Percentiles rank a stretch among this genome's conserved stretches.
phyloP scores from a whole-genome alignment of 2,113 vertebrate species.

The Corythornis cristatus region DNA sequence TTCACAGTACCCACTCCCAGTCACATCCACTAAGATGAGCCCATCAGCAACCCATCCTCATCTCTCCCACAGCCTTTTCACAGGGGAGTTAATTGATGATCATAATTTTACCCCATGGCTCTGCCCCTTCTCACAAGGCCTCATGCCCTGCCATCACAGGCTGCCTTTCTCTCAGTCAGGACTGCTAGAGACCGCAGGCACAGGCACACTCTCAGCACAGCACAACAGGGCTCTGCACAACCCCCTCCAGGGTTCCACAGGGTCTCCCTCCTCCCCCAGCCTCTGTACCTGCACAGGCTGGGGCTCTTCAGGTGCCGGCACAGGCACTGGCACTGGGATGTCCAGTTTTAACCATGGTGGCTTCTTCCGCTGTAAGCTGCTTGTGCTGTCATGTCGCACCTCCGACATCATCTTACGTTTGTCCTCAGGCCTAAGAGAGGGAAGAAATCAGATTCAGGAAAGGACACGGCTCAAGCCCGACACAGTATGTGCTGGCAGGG shows the following conservation, averaged over 20 bases:
- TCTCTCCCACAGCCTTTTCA: not conserved
- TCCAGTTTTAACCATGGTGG: slow-evolving; percentile 95
- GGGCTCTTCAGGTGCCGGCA: slow-evolving; percentile 81
- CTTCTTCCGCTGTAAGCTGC: slow-evolving; percentile 97
- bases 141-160: fast-evolving
- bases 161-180: not conserved
- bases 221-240: not conserved
- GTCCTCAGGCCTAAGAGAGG: slow-evolving; percentile 73
- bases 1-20: not conserved
- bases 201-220: not conserved
- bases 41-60: not conserved
- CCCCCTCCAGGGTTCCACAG: not conserved
- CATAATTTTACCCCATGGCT: not conserved
- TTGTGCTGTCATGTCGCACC: slow-evolving; percentile 87
- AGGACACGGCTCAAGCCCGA: not conserved
- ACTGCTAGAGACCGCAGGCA: not conserved
- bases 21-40: not conserved
- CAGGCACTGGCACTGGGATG: slow-evolving; percentile 84
- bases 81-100: not conserved
- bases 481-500: fast-evolving
- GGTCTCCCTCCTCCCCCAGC: not conserved
- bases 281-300: slow-evolving; percentile 84
- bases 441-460: not conserved
- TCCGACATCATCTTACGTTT: slow-evolving; percentile 86
- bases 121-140: not conserved